Conservation (phyloP, 2,888 invertebrate species). For the Pseudoips prasinana region DNA sequence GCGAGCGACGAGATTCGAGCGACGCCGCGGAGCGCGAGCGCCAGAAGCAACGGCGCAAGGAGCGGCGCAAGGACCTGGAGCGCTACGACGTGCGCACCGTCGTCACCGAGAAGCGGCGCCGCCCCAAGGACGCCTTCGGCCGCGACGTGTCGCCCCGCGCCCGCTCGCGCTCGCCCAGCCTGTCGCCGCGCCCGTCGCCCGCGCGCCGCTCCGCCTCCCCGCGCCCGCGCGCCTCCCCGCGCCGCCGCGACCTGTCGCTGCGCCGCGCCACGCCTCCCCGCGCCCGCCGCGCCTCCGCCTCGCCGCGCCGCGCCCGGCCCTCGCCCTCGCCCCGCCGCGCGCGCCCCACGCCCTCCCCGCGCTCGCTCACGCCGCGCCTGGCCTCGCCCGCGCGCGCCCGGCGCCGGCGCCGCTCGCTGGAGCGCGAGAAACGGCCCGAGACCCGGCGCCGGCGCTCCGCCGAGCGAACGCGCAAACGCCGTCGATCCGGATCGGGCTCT, state of each 20-base stretch:
- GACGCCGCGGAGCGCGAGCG: constrained; percentile 47
- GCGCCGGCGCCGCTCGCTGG: constrained; percentile 40
- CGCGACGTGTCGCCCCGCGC: constrained; percentile 84
- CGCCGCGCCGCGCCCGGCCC: constrained; percentile 14
- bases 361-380: constrained; percentile 31
- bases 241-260: constrained; percentile 34
- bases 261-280: constrained; percentile 17
- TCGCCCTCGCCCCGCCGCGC: constrained; percentile 31
- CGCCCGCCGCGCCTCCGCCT: constrained; percentile 23
- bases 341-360: constrained; percentile 17
- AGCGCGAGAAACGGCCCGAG: constrained; percentile 35
- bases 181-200: constrained; percentile 27
- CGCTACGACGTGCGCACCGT: constrained; percentile 92
- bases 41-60: constrained; percentile 63
- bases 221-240: constrained; percentile 28
- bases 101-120: constrained; percentile 85
- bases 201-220: constrained; percentile 22
- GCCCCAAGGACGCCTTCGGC: constrained; percentile 89
- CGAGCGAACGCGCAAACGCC: constrained; percentile 40
- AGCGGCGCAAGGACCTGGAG: constrained; percentile 89
- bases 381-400: constrained; percentile 33
- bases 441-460: constrained; percentile 44
- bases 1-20: constrained; percentile 31
- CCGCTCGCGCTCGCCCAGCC: constrained; percentile 34
- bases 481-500: constrained; percentile 39